Base-by-base conservation (phyloP, 1,140 invertebrate genomes). In the Ceratina japonica region DNA sequence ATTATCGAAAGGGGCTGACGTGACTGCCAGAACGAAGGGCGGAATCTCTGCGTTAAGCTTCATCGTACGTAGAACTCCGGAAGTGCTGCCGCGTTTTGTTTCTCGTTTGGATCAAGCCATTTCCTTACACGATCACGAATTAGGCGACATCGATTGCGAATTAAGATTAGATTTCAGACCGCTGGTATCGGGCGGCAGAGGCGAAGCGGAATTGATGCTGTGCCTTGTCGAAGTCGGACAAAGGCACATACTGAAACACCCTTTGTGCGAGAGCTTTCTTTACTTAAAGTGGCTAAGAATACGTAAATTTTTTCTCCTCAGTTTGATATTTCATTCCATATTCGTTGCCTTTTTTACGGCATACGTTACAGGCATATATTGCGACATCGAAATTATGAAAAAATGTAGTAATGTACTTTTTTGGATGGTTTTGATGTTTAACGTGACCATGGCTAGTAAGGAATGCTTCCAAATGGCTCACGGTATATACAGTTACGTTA, bases 101-200 rank as follows among this genome's bases (percentile, higher is more conserved):
- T 90, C 94, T 1, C 95, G 96, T 77, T 93, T 97, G n/a, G 96
- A 97, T 86, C 94, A 95, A 59, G 95, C 96, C 0, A 95, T 97
- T 18, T 94, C 95, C 71, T 92, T 97, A 2, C 96, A 95, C 79
- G 96, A 97, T 79, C 96, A 97, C 85, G 96, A 97, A 87, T 92
- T 97, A 0, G 96, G 95, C 0, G 96, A 97, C 76, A 95, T 96
- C 0, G 96, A 97, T 87, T 97, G 96, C 77, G 96, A 97, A 88
- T 91, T 97, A 1, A 95, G 95, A 89, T 85, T 97, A 44, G 96
- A 97, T 90, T 97, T 97, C 87, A 92, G 95, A 49, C 93, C 95
- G 0, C 83, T 96, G 18, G 94, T 96, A 2, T 95, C 95, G 3
- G 93, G 92, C 61, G 92, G 94, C 1, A 90, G 94, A 59, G 94